A percentile compares a stretch with the other conserved stretches of the same genome.
phyloP scores from a whole-genome alignment of 1,140 invertebrate genomes.

The Drosophila tropicalis region DNA sequence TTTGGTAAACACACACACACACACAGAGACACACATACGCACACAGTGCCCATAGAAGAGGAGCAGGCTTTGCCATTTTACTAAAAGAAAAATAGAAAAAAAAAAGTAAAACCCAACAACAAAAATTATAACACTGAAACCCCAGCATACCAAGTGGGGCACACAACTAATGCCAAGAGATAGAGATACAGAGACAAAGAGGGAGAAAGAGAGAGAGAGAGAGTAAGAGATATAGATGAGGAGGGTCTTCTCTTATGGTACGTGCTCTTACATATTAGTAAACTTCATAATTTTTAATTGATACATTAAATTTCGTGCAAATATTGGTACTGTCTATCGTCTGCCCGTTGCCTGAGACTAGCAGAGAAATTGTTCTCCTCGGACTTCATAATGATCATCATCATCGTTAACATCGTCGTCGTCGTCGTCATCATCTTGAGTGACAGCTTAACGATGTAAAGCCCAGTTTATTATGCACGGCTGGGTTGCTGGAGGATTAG shows the following conservation, averaged over 20 bases:
- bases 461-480: conserved; percentile 76
- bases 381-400: not conserved
- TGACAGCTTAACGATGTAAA: conserved; percentile 79
- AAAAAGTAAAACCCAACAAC: conserved; percentile 8
- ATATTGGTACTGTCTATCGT: conserved; percentile 55
- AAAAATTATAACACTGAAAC: conserved; percentile 21
- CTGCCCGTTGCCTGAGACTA: not conserved
- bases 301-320: conserved; percentile 83
- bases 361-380: not conserved
- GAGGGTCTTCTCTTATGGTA: conserved; percentile 36
- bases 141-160: conserved; percentile 67
- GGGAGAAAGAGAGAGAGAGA: not conserved
- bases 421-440: conserved; percentile 52
- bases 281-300: conserved; percentile 84
- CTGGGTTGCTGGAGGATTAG: conserved; percentile 57
- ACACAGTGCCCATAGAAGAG: conserved; percentile 7
- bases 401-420: not conserved
- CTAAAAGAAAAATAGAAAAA: conserved; percentile 47
- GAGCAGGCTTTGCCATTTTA: conserved; percentile 59
- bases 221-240: not conserved
- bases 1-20: conserved; percentile 75
- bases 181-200: not conserved
- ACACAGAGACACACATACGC: conserved; percentile 35
- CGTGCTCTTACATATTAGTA: conserved; percentile 83
- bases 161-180: conserved; percentile 53